A percentile compares a stretch with the other conserved stretches of the same genome.
phyloP scores from a whole-genome alignment of 2,113 vertebrate genomes.

The Peromyscus californicus region DNA sequence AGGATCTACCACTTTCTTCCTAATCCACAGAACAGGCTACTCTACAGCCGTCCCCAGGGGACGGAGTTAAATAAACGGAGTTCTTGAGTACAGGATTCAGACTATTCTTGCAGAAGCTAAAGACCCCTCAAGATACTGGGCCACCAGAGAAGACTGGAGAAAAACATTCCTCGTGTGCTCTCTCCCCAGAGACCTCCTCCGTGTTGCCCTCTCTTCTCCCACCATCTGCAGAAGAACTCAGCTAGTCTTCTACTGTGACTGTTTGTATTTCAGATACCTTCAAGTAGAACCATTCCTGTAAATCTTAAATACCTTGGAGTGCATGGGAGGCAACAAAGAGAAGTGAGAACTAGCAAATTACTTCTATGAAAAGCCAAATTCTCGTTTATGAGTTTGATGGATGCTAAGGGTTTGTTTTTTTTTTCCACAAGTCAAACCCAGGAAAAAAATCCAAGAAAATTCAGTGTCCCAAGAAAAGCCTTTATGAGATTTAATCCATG shows the following conservation, averaged over 20 bases:
- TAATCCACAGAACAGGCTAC: slow-evolving; percentile 12
- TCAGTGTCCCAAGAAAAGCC: slow-evolving; percentile 58
- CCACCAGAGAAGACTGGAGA: neutral
- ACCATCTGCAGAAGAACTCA: slow-evolving; percentile 40
- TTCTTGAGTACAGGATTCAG: neutral
- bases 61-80: neutral
- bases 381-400: slow-evolving; percentile 35
- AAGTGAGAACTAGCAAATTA: slow-evolving; percentile 46
- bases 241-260: slow-evolving; percentile 33
- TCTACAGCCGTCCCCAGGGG: neutral
- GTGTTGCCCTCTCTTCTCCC: neutral
- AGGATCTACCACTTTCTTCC: slow-evolving; percentile 48
- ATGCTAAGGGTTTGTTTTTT: slow-evolving; percentile 4
- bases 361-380: slow-evolving; percentile 32
- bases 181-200: neutral
- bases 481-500: slow-evolving; percentile 47
- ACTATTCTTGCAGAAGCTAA: neutral
- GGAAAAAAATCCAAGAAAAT: slow-evolving; percentile 47
- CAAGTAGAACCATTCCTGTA: slow-evolving; percentile 48
- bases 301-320: slow-evolving; percentile 49
- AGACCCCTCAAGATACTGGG: neutral
- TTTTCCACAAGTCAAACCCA: slow-evolving; percentile 44
- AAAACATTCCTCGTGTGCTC: neutral
- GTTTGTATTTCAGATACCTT: slow-evolving; percentile 49
- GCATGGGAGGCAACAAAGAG: slow-evolving; percentile 16